Conservation (phyloP, 37 sponge, comb jelly and placozoan species). For the Tethya wilhelma region DNA sequence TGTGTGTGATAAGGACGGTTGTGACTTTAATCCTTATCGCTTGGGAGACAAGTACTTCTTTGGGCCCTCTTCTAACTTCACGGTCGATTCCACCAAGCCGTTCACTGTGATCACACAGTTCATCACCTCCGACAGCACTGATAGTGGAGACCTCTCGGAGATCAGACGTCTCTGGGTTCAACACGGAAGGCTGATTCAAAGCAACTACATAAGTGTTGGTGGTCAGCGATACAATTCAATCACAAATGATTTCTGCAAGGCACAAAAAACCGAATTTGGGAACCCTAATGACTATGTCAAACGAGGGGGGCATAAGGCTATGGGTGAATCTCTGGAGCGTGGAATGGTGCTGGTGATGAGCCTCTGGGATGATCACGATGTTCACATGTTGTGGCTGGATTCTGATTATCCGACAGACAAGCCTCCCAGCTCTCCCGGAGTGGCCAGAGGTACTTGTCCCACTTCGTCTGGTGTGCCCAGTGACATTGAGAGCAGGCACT, state of each 20-base stretch:
- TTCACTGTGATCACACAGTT: slow-evolving; percentile 52
- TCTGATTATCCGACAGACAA: slow-evolving; percentile 23
- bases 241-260: slow-evolving; percentile 41
- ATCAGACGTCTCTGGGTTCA: slow-evolving; percentile 39
- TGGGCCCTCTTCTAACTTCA: slow-evolving; percentile 37
- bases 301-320: slow-evolving; percentile 23
- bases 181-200: slow-evolving; percentile 32
- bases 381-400: slow-evolving; percentile 34
- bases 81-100: slow-evolving; percentile 21
- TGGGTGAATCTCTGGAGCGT: slow-evolving; percentile 12
- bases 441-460: slow-evolving; percentile 29
- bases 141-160: slow-evolving; percentile 41
- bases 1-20: slow-evolving; percentile 32
- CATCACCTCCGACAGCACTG: slow-evolving; percentile 34
- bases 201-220: slow-evolving; percentile 27
- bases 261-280: slow-evolving; percentile 21
- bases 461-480: slow-evolving; percentile 8
- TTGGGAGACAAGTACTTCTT: slow-evolving; percentile 48
- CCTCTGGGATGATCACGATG: slow-evolving; percentile 28
- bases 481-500: slow-evolving; percentile 9
- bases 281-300: slow-evolving; percentile 29
- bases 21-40: slow-evolving; percentile 55
- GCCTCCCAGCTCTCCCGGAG: slow-evolving; percentile 12
- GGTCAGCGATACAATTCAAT: slow-evolving; percentile 19
- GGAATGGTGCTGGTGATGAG: slow-evolving; percentile 36